Percentiles rank a stretch among this genome's conserved stretches.
phyloP scores from a whole-genome alignment of 2,113 vertebrate genomes.

The Bos javanicus region DNA sequence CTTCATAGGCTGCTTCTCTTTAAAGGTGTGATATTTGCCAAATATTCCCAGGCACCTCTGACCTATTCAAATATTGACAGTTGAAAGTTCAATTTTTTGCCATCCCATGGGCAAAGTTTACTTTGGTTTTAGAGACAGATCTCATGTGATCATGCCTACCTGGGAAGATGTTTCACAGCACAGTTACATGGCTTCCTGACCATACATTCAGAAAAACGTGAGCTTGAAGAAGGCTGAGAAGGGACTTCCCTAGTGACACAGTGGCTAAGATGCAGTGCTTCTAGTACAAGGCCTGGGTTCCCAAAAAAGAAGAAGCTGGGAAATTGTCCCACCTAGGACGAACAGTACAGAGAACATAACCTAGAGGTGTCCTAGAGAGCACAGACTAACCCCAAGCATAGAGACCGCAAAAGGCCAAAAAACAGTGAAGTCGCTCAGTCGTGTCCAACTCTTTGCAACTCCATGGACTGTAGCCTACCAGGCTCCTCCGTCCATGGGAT shows the following conservation, averaged over 20 bases:
- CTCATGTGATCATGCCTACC: not conserved
- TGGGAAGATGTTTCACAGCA: not conserved
- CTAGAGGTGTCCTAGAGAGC: not conserved
- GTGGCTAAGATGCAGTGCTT: not conserved
- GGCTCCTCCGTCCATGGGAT: not conserved
- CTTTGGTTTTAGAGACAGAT: not conserved
- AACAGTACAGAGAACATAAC: not conserved
- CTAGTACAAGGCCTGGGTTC: not conserved
- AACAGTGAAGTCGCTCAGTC: not conserved
- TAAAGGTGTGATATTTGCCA: not conserved
- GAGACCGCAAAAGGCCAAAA: not conserved
- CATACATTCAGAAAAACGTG: not conserved
- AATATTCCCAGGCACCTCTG: not conserved
- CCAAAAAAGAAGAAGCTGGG: not conserved
- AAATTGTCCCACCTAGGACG: not conserved
- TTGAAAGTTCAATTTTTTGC: not conserved
- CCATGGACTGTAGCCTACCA: not conserved
- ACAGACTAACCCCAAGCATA: not conserved
- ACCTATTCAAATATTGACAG: not conserved
- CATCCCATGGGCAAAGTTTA: not conserved
- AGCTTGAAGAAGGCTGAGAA: not conserved
- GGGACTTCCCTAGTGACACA: not conserved
- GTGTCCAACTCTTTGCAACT: fast-evolving
- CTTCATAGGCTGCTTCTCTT: not conserved
- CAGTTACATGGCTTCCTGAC: not conserved